phyloP scores from a whole-genome alignment of 2,113 vertebrate species.

The Eptatretus burgeri region DNA sequence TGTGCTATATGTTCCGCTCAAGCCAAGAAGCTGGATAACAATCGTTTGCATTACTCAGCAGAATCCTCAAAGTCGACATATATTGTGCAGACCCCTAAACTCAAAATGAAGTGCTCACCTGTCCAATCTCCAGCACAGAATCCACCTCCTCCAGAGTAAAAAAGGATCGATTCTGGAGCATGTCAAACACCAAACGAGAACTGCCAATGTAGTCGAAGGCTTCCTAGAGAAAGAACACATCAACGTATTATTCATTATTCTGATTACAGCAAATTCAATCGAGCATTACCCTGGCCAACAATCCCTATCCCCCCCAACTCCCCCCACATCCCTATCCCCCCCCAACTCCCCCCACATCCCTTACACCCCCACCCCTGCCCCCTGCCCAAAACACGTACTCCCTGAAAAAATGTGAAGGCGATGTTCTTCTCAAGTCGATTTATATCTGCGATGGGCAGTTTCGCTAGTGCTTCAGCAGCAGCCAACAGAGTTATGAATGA shows the following conservation, averaged over 20 bases:
- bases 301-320: too few species aligned
- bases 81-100: not conserved
- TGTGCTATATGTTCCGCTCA: too few species aligned
- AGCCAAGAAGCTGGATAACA: too few species aligned
- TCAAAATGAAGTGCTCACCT: conserved; percentile 15
- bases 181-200: conserved; percentile 46
- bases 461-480: conserved; percentile 36
- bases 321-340: too few species aligned
- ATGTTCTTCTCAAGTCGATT: conserved; percentile 23
- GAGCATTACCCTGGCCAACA: too few species aligned
- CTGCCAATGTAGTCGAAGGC: conserved; percentile 91
- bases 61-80: too few species aligned
- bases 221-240: conserved; percentile 23
- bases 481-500: conserved; percentile 51
- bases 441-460: conserved; percentile 13
- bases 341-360: too few species aligned
- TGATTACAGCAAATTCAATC: too few species aligned
- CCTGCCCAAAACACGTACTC: conserved; percentile 22
- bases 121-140: conserved; percentile 23
- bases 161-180: conserved; percentile 23
- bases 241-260: too few species aligned
- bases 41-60: too few species aligned
- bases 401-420: conserved; percentile 66
- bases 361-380: too few species aligned
- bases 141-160: conserved; percentile 20